Base-by-base conservation (phyloP, 2,888 invertebrate genomes). In the Elegia similella region DNA sequence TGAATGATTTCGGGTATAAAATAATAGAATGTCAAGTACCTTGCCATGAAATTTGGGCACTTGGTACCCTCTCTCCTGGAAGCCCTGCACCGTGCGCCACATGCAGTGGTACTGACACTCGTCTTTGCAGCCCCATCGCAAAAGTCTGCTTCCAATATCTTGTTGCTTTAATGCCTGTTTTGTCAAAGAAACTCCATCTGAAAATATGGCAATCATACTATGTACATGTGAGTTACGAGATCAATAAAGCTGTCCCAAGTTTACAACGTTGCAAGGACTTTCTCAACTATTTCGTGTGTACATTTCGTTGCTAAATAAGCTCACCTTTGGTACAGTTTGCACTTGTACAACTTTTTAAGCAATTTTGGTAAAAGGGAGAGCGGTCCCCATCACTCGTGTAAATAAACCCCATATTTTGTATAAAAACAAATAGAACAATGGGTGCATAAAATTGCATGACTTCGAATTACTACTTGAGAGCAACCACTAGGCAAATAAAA, bases 31-130 rank as follows among this genome's bases (percentile, higher is more conserved):
- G 16, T 32, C 13, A 15, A 30, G 12, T 56, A 98, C 98, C 93
- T 98, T 99, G 73, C 99, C 99, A 93, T 96, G 95, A 86, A 99
- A 99, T 80, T 99, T 98, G 3, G 98, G 98, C 55, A 96, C 93
- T n/a, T 87, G 82, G 82, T 94, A 93, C 0, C 94, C 94, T 63
- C 95, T 92, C 59, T 93, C 92, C 46, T 93, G 78, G 77, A 97
- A 98, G 29, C 93, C 93, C n/a, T 94, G 91, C 0, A 98, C 97
- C 0, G 98, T 97, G 58, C 93, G 90, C 98, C 99, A 99, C 97
- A 98, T 98, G 78, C 99, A 99, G 8, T 93, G 87, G 77, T 99
- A 98, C 64, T 94, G 93, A 76, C 98, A 99, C 75, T 99, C 98
- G 72, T 98, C 97, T 6, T 86, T 86, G 80, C 99, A 99, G 56